Evolutionary conservation across 2,113 vertebrate genomes (phyloP), one percentile per base, ranked within the genome.

Genomic region (Cettia cetti): DNA sequence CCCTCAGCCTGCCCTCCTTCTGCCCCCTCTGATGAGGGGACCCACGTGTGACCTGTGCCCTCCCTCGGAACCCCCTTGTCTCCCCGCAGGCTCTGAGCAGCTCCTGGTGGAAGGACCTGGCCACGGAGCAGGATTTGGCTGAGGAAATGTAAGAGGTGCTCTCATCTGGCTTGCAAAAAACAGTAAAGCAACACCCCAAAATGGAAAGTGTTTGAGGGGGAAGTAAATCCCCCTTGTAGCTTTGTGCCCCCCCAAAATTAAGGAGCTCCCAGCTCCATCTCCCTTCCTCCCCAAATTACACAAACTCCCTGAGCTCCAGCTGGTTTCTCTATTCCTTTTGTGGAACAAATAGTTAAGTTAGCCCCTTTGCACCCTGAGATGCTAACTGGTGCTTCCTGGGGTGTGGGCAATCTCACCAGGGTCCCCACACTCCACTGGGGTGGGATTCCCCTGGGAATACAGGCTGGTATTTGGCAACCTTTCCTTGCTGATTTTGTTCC

Each of bases 31-130:
- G 45, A 19, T 1, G 0, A 33, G 44, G 16, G 15, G 13, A 53
- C 30, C 19, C 19, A 1, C 0, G 1, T 0, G 0, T 52, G 21
- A 49, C 18, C 24, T 0, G 2, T 44, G 24, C 4, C 40, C 15
- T 22, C 21, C 9, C 22, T 3, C 0, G 1, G 16, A 15, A 10
- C 4, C 13, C 11, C 15, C 7, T 14, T 68, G 35, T 84, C 57
- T 85, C n/a, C 45, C 66, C 4, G 2, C 77, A 97, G 97, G 86
- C 64, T 49, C 54, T 28, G 18, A 61, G 72, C 2, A 6, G 65
- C 33, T 11, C 56, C 3, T 1, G 20, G 26, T 27, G 3, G 31
- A 80, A 69, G 31, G 37, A 90, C 23, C 23, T 10, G 28, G 37
- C 27, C 4, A 4, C 0, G 0, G 65, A 84, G 44, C 68, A 42